Evolutionary conservation across 2,113 vertebrate species (phyloP).

Genomic region (Pundamilia nyererei): DNA sequence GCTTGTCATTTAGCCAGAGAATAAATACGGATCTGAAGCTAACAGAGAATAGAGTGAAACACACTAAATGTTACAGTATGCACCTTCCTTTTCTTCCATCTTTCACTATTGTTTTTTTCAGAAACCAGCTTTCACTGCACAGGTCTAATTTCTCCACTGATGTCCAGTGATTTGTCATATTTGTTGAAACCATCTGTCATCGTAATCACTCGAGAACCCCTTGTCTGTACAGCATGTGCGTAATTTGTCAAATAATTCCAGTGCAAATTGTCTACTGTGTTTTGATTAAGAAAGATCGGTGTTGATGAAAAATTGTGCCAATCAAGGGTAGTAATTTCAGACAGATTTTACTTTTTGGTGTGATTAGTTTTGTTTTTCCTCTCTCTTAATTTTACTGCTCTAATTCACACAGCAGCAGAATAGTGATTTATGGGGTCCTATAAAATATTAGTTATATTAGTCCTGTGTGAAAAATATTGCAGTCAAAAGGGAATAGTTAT

Average conservation of each 20-base stretch:
- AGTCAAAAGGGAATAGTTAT: not conserved
- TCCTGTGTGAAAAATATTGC: not conserved
- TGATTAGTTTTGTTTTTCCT: not conserved
- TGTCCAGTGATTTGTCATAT: not conserved
- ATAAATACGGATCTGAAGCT: not conserved
- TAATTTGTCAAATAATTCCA: not conserved
- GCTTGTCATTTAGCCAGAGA: not conserved
- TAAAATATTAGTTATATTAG: not conserved
- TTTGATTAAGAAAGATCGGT: not conserved
- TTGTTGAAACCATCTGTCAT: slow-evolving; percentile 12
- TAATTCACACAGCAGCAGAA: not conserved
- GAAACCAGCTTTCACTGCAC: not conserved
- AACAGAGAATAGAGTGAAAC: not conserved
- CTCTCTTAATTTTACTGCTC: not conserved
- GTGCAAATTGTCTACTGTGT: not conserved
- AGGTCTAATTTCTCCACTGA: not conserved
- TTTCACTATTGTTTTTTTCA: not conserved
- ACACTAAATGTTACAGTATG: not conserved
- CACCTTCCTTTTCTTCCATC: not conserved
- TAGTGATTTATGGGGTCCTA: not conserved
- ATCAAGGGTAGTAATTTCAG: not conserved
- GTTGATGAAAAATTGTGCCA: not conserved
- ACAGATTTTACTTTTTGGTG: not conserved
- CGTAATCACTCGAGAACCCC: not conserved
- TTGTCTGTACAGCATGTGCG: not conserved